Evolutionary conservation across 2,888 invertebrate species (phyloP).

Genomic region (Antheraea assamensis): DNA sequence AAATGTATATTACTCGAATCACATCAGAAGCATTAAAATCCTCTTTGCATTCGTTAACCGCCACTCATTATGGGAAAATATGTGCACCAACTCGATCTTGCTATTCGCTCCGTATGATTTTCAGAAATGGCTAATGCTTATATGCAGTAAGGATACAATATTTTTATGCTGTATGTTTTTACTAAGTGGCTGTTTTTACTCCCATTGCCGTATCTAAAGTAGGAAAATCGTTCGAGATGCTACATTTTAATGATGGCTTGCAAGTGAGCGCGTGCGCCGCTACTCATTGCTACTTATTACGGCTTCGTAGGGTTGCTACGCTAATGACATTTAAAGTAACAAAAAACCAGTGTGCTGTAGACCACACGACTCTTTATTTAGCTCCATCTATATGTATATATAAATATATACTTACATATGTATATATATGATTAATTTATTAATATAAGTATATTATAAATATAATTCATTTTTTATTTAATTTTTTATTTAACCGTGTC

Average conservation of each 20-base stretch:
- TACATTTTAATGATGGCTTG: slow-evolving; percentile 78
- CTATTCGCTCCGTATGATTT: slow-evolving; percentile 79
- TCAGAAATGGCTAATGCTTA: slow-evolving; percentile 78
- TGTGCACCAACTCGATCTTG: slow-evolving; percentile 69
- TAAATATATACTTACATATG: no score
- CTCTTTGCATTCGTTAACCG: slow-evolving; percentile 76
- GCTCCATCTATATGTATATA: no score
- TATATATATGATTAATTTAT: no score
- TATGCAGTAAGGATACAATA: slow-evolving; percentile 78
- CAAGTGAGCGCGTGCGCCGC: slow-evolving; percentile 76
- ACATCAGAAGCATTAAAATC: slow-evolving; percentile 78
- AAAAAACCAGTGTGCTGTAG: no score
- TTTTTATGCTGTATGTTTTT: slow-evolving; percentile 79
- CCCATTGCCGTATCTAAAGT: slow-evolving; percentile 78
- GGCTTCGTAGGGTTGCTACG: slow-evolving; percentile 51
- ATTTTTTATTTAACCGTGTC: no score
- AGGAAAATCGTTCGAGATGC: slow-evolving; percentile 79
- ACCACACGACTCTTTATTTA: no score
- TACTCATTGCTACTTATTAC: slow-evolving; percentile 53
- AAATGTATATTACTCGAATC: slow-evolving; percentile 72
- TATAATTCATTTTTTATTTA: no score
- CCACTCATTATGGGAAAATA: slow-evolving; percentile 77
- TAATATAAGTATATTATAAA: no score
- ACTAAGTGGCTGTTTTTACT: slow-evolving; percentile 72
- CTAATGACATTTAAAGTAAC: background rate